Percentiles rank a stretch among this genome's conserved stretches.
Conservation (phyloP, 2,888 invertebrate genomes). For the Cataglyphis rosenhaueri region DNA sequence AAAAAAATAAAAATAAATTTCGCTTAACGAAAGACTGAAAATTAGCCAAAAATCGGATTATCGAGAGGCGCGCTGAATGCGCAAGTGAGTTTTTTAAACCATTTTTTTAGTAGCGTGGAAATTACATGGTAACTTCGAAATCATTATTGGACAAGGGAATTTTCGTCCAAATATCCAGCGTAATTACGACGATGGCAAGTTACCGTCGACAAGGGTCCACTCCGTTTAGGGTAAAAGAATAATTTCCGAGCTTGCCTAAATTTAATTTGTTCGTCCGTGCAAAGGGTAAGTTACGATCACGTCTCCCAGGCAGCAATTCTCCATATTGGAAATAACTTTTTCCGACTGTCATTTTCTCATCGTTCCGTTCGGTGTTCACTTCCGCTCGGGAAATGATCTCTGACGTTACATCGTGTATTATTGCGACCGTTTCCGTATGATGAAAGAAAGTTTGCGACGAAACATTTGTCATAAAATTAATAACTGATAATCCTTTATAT, state of each 20-base stretch:
- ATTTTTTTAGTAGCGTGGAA: not conserved
- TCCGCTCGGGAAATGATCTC: slow-evolving; percentile 39
- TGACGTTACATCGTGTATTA: slow-evolving; percentile 32
- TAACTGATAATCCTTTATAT: not conserved
- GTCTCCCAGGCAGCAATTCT: slow-evolving; percentile 33
- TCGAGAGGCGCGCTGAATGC: not conserved
- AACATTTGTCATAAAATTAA: slow-evolving; percentile 2
- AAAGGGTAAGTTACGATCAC: slow-evolving; percentile 50
- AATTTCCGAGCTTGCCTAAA: slow-evolving; percentile 57
- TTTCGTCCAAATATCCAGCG: slow-evolving; percentile 1
- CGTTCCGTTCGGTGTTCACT: slow-evolving; percentile 33
- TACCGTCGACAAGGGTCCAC: slow-evolving; percentile 53
- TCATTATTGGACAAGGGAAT: not conserved
- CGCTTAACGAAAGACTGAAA: slow-evolving; percentile 5
- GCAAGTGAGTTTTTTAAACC: not conserved
- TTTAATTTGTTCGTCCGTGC: slow-evolving; percentile 65
- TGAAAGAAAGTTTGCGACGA: not conserved
- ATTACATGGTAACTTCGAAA: slow-evolving; percentile 18
- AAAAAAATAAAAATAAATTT: not conserved
- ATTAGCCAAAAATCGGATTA: not conserved
- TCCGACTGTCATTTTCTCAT: slow-evolving; percentile 51
- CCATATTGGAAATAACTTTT: slow-evolving; percentile 64
- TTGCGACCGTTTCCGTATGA: not conserved
- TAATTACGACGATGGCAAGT: slow-evolving; percentile 52
- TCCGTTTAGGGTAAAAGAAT: slow-evolving; percentile 45